Base-by-base conservation (phyloP, 2,113 vertebrate species). In the Sula dactylatra region DNA sequence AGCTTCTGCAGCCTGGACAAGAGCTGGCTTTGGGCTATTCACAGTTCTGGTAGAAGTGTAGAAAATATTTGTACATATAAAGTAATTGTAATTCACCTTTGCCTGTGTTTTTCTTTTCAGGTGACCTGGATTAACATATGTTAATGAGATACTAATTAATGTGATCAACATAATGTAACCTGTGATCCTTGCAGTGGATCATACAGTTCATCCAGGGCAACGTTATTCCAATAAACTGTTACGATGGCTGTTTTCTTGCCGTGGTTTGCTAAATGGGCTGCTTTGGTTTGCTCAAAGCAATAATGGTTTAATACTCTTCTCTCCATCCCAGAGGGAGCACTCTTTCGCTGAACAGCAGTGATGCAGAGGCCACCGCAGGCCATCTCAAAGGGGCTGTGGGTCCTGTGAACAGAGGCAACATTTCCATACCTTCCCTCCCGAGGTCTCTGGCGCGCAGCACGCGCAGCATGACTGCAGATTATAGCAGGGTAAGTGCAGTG, bases 401-500 rank as follows among this genome's bases (percentile, higher is more conserved):
- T 61, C 29, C 87, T 31, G 52, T 4, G 20, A 76, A 29, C 72
- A 27, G 73, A 77, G 95, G 86, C 90, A 91, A 20, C 13, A 19
- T 64, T 38, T 71, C 98, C 64, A 40, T 58, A 32, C 78, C 97
- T 67, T 87, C 97, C 49, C 83, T 47, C 5, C 97, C 97, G 11
- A 97, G 96, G 86, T 98, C 97, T 17, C 97, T 96, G 0, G 97
- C 97, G 2, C 92, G 97, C 58, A 95, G 98, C 77, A 65, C 29
- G 0, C 93, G 40, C 66, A 98, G 97, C 59, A n/a, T 89, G 74
- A 96, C 95, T 10, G 52, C 83, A 9, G 96, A 97, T 47, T 82
- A 90, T 90, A 97, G 91, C 93, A 97, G 96, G 98, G 99, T 99
- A 96, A 98, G 98, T 95, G 10, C 62, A 9, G 42, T 2, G 19